Evolutionary conservation across 2,113 vertebrate species (phyloP), one percentile per base, ranked within the genome.

Genomic region (Ochotona princeps): DNA sequence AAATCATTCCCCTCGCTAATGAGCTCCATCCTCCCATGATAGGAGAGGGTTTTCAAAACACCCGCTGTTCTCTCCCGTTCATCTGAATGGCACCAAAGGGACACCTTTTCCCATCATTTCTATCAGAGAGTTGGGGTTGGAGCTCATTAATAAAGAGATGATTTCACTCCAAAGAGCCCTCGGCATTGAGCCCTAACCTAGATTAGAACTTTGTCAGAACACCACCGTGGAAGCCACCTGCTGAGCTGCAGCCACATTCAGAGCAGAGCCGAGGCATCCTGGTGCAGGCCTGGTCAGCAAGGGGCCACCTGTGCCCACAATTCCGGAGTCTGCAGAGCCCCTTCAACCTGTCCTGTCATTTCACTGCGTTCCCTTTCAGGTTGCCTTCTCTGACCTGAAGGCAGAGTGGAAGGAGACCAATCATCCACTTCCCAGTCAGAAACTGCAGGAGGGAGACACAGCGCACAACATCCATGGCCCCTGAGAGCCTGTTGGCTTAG

Each of bases 11-110:
- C 95, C 96, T 98, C 96, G 35, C 98, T 98, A 98, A 98, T 98
- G 98, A 98, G 98, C 98, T 98, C 98, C 96, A 97, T 98, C 98
- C 97, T 98, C 95, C 98, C 97, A 97, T 97, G 97, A 98, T 96
- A 97, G 96, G 97, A 98, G 97, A 98, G 97, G 97, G 97, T 97
- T 98, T 98, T 98, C 98, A 98, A 98, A 98, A 98, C 98, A 98
- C 98, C 97, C 97, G 98, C 98, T 94, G 96, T 97, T 98, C 97
- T 98, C 96, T 94, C 94, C 96, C 28, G 93, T 98, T 98, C 97
- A 98, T 98, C 97, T 98, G 97, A 98, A 98, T 97, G 98, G 97
- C 96, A 97, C 97, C 98, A 97, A 98, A 98, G 97, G 98, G 98
- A 97, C 97, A 97, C 96, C 87, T 98, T 98, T 98, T 97, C 90